Conservation (phyloP, 1,140 invertebrate genomes). For the Brachionus rubens region DNA sequence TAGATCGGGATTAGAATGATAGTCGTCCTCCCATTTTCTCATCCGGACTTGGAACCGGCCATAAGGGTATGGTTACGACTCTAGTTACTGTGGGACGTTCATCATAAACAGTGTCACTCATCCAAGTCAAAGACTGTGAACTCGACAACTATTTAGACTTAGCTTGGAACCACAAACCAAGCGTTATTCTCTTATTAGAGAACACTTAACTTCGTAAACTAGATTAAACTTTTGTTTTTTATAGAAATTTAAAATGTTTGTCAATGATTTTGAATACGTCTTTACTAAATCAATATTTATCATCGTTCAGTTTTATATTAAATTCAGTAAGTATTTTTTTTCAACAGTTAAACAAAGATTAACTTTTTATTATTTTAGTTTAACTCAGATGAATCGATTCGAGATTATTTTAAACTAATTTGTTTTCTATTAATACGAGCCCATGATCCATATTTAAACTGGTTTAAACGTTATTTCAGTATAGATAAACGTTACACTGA, state of each 20-base stretch:
- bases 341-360: background rate
- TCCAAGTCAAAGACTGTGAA: too few species aligned
- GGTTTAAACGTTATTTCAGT: background rate
- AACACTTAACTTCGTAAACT: too few species aligned
- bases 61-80: too few species aligned
- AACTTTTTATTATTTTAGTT: background rate
- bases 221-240: background rate
- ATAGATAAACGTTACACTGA: background rate
- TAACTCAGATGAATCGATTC: background rate
- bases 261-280: background rate
- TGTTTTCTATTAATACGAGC: background rate
- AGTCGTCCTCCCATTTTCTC: too few species aligned
- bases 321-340: background rate
- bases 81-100: too few species aligned
- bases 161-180: too few species aligned
- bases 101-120: too few species aligned
- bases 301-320: background rate
- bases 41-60: too few species aligned
- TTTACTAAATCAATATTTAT: background rate
- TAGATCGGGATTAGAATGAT: too few species aligned
- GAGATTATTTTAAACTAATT: constrained; percentile 11
- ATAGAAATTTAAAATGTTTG: constrained; percentile 4
- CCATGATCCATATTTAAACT: background rate
- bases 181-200: too few species aligned
- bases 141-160: too few species aligned